A percentile compares a stretch with the other conserved stretches of the same genome.
These are phyloP conservation scores for Salmo trutta DNA, from an alignment of 2,797 vertebrate species.

Conservation along the genomic window DNA sequence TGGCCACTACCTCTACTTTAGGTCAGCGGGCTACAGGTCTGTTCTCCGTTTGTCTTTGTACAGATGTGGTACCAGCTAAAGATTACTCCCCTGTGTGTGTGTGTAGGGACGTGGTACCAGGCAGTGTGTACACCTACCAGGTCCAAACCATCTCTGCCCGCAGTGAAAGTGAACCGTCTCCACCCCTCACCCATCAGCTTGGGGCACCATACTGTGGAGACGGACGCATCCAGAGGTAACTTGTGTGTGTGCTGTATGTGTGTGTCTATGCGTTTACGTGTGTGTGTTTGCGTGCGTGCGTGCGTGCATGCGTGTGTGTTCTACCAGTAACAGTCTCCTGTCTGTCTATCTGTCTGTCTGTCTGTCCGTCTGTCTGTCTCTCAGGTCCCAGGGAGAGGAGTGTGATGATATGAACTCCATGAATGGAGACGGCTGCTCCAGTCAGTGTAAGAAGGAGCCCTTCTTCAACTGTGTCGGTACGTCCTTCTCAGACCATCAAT, in stretches of 20 bases:
- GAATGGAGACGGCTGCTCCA: conserved; percentile 94
- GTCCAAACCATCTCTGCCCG: conserved; percentile 80
- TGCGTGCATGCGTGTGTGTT: not conserved
- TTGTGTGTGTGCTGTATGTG: not conserved
- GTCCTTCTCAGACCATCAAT: conserved; percentile 46
- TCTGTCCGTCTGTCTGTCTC: conserved; percentile 30
- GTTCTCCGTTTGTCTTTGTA: not conserved
- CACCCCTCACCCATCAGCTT: conserved; percentile 79
- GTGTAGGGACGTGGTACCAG: conserved; percentile 80
- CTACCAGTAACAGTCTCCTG: not conserved
- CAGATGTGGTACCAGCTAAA: conserved; percentile 12
- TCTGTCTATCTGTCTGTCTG: not conserved
- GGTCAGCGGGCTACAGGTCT: not conserved
- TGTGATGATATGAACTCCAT: conserved; percentile 95
- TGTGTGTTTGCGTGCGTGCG: not conserved
- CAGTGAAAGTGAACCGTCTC: conserved; percentile 89
- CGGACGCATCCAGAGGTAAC: conserved; percentile 90
- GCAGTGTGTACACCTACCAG: conserved; percentile 83
- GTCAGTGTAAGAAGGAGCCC: conserved; percentile 89
- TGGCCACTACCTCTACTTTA: not conserved
- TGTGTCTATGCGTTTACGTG: conserved; percentile 11
- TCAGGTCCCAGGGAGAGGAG: conserved; percentile 88
- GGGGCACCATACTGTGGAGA: conserved; percentile 95
- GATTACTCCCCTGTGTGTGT: conserved; percentile 27
- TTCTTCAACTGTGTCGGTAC: conserved; percentile 96